These are phyloP conservation scores for Tuberolachnus salignus DNA, from an alignment of 2,888 invertebrate species.

Conservation along the genomic window DNA sequence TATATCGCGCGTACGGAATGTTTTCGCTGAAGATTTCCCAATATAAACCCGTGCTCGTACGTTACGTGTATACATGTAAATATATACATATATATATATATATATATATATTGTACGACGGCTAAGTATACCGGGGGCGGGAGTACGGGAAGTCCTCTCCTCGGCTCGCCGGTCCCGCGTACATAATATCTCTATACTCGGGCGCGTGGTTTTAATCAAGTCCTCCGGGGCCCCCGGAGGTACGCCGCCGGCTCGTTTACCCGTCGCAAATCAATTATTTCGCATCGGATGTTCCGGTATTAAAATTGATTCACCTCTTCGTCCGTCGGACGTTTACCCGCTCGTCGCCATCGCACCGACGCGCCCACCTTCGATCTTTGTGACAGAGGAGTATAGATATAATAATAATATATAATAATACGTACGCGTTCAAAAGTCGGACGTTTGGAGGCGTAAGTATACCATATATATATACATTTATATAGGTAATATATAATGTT, in stretches of 20 bases:
- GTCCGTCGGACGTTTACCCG: background rate
- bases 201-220: constrained; percentile 17
- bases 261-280: constrained; percentile 42
- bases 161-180: too few species aligned
- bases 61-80: too few species aligned
- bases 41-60: background rate
- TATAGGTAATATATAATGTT: background rate
- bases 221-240: background rate
- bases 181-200: background rate
- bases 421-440: background rate
- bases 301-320: constrained; percentile 16
- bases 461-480: too few species aligned
- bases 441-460: background rate
- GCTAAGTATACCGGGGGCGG: too few species aligned
- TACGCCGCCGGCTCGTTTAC: constrained; percentile 38
- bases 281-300: constrained; percentile 46
- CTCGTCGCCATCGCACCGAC: background rate
- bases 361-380: constrained; percentile 2
- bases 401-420: background rate
- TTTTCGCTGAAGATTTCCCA: constrained; percentile 3
- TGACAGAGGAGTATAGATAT: background rate
- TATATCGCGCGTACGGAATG: background rate
- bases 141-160: too few species aligned
- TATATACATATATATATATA: too few species aligned
- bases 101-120: background rate